Evolutionary conservation across 2,113 vertebrate genomes (phyloP).

Genomic region (Mus spicilegus): DNA sequence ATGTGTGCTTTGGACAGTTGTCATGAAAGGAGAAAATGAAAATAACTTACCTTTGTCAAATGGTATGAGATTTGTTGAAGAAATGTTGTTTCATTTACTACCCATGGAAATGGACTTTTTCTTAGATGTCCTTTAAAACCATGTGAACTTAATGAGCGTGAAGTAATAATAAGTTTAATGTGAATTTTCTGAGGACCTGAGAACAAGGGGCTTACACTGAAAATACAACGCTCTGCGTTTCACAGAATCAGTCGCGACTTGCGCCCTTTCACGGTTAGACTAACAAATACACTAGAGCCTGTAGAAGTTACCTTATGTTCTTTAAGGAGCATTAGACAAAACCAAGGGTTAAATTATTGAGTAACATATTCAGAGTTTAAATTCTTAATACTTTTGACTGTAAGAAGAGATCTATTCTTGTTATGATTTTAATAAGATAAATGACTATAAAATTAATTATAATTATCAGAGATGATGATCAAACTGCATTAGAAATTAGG

Average conservation of each 20-base stretch:
- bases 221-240: background rate
- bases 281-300: background rate
- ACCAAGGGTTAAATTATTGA: background rate
- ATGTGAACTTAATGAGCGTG: background rate
- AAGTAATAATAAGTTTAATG: background rate
- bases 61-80: background rate
- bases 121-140: background rate
- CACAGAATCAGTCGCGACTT: background rate
- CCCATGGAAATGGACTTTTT: background rate
- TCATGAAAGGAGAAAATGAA: conserved; percentile 32
- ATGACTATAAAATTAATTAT: background rate
- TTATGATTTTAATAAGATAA: background rate
- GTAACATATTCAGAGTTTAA: background rate
- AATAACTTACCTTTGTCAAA: background rate
- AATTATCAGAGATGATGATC: background rate
- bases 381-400: background rate
- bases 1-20: background rate
- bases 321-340: background rate
- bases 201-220: background rate
- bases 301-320: background rate
- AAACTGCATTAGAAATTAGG: background rate
- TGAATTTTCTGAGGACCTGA: background rate
- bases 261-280: background rate
- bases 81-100: background rate
- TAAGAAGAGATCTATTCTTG: background rate